phyloP scores from a whole-genome alignment of 2,797 vertebrate genomes.

The Takifugu rubripes region DNA sequence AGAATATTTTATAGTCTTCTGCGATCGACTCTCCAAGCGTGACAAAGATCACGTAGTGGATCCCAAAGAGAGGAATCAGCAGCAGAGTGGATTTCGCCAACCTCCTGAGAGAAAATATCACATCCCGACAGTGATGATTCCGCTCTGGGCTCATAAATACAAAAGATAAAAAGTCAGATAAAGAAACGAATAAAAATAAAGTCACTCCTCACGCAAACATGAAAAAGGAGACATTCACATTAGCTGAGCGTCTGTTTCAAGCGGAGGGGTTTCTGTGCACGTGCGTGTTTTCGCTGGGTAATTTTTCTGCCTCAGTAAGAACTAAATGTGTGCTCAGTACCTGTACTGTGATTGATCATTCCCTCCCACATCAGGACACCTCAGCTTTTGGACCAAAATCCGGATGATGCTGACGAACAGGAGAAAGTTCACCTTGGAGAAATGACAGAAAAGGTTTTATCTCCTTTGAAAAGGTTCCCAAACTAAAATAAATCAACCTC shows the following conservation, averaged over 20 bases:
- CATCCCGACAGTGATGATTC: background rate
- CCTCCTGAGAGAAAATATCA: slow-evolving; percentile 69
- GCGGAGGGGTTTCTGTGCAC: no score
- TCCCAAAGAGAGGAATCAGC: slow-evolving; percentile 89
- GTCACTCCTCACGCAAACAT: no score
- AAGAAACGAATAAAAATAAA: no score
- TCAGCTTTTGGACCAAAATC: slow-evolving; percentile 88
- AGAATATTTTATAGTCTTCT: slow-evolving; percentile 82
- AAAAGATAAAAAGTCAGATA: no score
- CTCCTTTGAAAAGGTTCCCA: background rate
- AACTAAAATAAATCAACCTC: no score
- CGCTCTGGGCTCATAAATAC: no score
- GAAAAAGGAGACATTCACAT: no score
- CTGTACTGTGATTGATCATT: slow-evolving; percentile 90
- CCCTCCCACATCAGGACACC: slow-evolving; percentile 84
- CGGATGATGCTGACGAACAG: slow-evolving; percentile 89
- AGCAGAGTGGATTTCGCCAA: slow-evolving; percentile 89
- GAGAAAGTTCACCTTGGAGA: slow-evolving; percentile 85
- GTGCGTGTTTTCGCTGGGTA: no score
- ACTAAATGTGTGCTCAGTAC: slow-evolving; percentile 51
- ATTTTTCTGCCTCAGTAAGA: no score
- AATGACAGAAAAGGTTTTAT: background rate
- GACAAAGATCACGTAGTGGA: slow-evolving; percentile 90
- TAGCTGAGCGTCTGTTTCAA: no score
- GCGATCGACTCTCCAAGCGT: slow-evolving; percentile 76